Percentiles rank a stretch among this genome's conserved stretches.
Evolutionary conservation across 2,113 vertebrate species (phyloP).

Genomic region (Mellivora capensis): DNA sequence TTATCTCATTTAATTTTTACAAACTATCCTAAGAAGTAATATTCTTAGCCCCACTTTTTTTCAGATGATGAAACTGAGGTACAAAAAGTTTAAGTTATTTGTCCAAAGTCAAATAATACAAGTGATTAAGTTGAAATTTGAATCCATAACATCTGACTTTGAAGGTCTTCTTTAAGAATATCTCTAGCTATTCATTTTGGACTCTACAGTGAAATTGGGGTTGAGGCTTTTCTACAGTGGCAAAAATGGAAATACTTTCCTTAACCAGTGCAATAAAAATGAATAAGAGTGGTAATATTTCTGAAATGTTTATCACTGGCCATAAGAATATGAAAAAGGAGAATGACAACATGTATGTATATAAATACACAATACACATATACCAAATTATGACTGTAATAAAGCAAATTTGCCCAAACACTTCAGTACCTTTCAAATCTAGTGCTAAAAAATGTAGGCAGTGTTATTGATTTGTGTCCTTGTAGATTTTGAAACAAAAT

Average conservation of each 20-base stretch:
- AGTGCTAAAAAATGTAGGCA: neutral
- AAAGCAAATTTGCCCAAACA: neutral
- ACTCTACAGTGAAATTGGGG: neutral
- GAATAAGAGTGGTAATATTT: neutral
- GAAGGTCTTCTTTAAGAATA: neutral
- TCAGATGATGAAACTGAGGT: neutral
- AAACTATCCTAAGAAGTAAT: neutral
- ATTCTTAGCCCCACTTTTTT: neutral
- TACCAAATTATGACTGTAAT: neutral
- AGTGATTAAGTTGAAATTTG: neutral
- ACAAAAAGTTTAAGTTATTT: neutral
- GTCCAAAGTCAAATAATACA: neutral
- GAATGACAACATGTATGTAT: neutral
- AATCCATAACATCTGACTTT: neutral
- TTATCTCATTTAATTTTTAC: neutral
- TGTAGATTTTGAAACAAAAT: slow-evolving; percentile 14
- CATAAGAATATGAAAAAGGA: neutral
- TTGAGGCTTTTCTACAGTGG: neutral
- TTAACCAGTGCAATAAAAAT: slow-evolving; percentile 23
- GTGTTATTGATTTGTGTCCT: slow-evolving; percentile 13
- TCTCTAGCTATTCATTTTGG: neutral
- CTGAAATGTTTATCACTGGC: slow-evolving; percentile 30
- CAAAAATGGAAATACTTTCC: slow-evolving; percentile 10
- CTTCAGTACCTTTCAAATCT: slow-evolving; percentile 17
- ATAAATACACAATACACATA: neutral